Evolutionary conservation across 2,113 vertebrate species (phyloP).

Genomic region (Xiphorhynchus elegans): DNA sequence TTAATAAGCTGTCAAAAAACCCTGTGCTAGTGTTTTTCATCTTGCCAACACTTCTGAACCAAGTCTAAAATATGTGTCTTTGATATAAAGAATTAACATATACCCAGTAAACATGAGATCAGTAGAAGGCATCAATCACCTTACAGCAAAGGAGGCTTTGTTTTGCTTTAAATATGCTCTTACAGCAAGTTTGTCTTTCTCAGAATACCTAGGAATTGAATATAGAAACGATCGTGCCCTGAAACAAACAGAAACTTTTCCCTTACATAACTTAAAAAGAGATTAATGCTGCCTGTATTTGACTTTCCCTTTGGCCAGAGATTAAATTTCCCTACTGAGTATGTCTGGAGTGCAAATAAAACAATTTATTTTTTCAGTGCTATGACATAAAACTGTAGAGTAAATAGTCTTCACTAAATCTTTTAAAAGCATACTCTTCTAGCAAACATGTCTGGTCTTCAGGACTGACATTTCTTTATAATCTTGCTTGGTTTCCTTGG

Average conservation of each 20-base stretch:
- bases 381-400: not conserved
- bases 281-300: not conserved
- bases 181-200: constrained; percentile 32
- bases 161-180: not conserved
- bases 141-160: not conserved
- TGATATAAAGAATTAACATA: not conserved
- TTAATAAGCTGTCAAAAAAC: not conserved
- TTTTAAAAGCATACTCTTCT: not conserved
- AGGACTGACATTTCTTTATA: not conserved
- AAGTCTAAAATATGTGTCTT: not conserved
- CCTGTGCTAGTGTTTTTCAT: not conserved
- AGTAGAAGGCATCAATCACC: not conserved
- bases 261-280: not conserved
- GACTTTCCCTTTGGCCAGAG: not conserved
- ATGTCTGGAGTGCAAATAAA: not conserved
- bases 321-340: not conserved
- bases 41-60: not conserved
- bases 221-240: constrained; percentile 9
- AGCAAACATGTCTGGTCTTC: not conserved
- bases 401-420: not conserved
- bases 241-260: constrained; percentile 11
- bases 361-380: fast-evolving
- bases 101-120: not conserved
- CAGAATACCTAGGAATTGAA: constrained; percentile 13
- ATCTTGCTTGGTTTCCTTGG: not conserved